Evolutionary conservation across 2,113 vertebrate species (phyloP), one percentile per base, ranked within the genome.

Genomic region (Elanoides forficatus): DNA sequence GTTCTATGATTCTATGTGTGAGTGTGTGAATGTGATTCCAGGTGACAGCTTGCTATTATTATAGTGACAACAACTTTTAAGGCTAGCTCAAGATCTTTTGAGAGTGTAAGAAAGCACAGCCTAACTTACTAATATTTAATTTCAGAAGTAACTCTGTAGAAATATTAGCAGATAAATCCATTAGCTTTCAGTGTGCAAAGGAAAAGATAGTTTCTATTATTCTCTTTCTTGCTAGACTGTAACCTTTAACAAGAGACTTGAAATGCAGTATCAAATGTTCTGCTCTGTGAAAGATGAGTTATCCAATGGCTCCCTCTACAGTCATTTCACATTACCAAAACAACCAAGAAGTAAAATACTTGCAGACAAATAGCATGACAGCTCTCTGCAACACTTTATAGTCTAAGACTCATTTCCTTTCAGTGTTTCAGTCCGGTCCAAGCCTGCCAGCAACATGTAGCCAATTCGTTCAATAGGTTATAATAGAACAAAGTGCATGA

Each of bases 221-320:
- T 84, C 30, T 88, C 34, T 89, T 73, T 68, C 42, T 72, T 81
- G 53, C 55, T 2, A n/a, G 52, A 63, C 50, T 50, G 20, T 67
- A 85, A 85, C 26, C 11, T 81, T 79, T 48, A 90, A 32, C 66
- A 82, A 38, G 70, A 84, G 34, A 78, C 79, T 93, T 59, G 78
- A 71, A 67, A 72, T 30, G 43, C 47, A 6, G 20, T 59, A 19
- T 11, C 45, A 42, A n/a, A 52, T 13, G 21, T 15, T 45, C 21
- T 58, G 47, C 10, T 76, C 42, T 52, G 26, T 36, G 56, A 73
- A 79, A 75, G 48, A 48, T 60, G 65, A 72, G 65, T 91, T 96
- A 72, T 30, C 48, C 87, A 68, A 52, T 53, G 58, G 96, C 96
- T 96, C 95, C 92, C 95, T 91, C 95, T 96, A 47, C 81, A 92